Conservation (phyloP, 2,797 vertebrate genomes). For the Podargus strigoides region DNA sequence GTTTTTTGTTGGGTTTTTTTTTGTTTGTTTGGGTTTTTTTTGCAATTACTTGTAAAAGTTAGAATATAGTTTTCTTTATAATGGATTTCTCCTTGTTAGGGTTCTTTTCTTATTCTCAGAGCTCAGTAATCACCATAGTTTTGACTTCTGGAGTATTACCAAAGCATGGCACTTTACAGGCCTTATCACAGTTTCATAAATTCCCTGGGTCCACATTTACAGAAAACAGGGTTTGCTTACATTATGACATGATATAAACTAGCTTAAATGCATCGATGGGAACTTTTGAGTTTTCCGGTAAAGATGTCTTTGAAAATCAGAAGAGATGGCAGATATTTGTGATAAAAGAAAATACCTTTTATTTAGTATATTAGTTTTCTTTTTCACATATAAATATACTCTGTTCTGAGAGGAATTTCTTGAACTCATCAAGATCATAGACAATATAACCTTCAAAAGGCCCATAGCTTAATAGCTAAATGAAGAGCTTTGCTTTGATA, state of each 20-base stretch:
- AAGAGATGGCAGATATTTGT: background rate
- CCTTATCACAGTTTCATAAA: background rate
- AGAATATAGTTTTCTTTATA: background rate
- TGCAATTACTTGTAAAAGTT: background rate
- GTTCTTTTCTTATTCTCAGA: background rate
- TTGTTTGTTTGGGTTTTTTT: too few species aligned
- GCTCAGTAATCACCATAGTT: background rate
- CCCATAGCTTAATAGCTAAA: background rate
- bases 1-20: too few species aligned
- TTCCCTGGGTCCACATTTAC: background rate
- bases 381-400: background rate
- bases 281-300: background rate
- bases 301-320: background rate
- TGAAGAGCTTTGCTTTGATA: background rate
- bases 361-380: too few species aligned
- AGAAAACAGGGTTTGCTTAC: background rate
- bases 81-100: background rate
- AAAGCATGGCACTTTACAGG: background rate
- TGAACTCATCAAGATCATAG: background rate
- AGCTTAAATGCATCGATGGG: rapidly evolving
- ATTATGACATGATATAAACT: background rate
- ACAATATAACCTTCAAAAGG: background rate
- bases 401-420: background rate
- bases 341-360: too few species aligned
- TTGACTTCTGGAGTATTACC: background rate